Evolutionary conservation across 2,113 vertebrate species (phyloP), one percentile per base, ranked within the genome.

Genomic region (Atractosteus spatula): DNA sequence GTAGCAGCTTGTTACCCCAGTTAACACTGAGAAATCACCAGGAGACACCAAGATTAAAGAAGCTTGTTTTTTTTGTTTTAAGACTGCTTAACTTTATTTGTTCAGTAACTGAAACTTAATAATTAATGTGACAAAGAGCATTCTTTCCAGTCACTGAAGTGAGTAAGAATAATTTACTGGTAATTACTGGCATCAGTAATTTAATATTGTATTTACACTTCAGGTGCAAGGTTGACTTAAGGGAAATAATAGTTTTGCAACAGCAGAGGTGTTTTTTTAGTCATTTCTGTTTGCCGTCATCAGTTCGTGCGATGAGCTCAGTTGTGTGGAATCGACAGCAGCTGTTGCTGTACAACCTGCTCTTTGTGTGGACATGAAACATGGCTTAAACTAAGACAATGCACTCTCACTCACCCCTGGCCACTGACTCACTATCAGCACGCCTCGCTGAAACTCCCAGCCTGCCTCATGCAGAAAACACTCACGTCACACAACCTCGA

Each of bases 351-450:
- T 47, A 14, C 42, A 66, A 66, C 65, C 55, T 73, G 71, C 42
- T 73, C 55, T 61, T 62, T 73, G 65, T 61, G 44, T 68, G 55
- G 65, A 68, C 56, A 17, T 47, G 62, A 68, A 45, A 54, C 66
- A 44, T 51, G 17, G 45, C n/a, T 54, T 13, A 68, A 14, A 68
- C n/a, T 16, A 12, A 68, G 45, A 68, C 66, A 68, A 68, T 54
- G 66, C 44, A 14, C 44, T 51, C n/a, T 47, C 47, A 43, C 13
- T 11, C 57, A 5, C 55, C 64, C 47, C 41, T 14, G 11, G 43
- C 71, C 17, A 54, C 54, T 72, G 63, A 66, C 71, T 72, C 71
- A 43, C 41, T 59, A 63, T 55, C 63, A 66, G 44, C 63, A 56
- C 55, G 7, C 13, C 54, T 59, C 62, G 71, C 54, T 65, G 68